Conservation (phyloP, 2,797 vertebrate genomes). For the Brachyrhaphis roseni region DNA sequence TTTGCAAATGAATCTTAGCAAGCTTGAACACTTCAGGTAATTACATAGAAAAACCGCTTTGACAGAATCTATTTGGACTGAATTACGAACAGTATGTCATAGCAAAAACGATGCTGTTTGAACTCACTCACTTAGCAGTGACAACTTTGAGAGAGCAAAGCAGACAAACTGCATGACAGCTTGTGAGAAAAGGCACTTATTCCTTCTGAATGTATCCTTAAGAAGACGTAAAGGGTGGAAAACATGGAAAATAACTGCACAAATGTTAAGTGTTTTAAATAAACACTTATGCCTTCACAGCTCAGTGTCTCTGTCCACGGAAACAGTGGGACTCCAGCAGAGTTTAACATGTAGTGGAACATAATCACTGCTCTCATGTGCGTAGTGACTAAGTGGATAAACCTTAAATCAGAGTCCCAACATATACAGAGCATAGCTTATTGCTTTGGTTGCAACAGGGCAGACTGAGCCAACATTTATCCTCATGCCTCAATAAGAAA, state of each 20-base stretch:
- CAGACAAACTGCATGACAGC: constrained; percentile 1
- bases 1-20: constrained; percentile 82
- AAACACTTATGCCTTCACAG: constrained; percentile 39
- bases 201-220: constrained; percentile 5
- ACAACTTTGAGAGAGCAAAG: constrained; percentile 5
- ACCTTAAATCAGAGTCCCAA: constrained; percentile 52
- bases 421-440: constrained; percentile 24
- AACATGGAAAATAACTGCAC: constrained; percentile 9
- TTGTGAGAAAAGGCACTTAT: constrained; percentile 21
- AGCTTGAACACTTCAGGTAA: constrained; percentile 84
- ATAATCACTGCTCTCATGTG: constrained; percentile 53
- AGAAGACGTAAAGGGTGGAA: neutral
- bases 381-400: constrained; percentile 41
- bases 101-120: constrained; percentile 61
- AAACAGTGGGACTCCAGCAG: constrained; percentile 42
- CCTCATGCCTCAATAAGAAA: constrained; percentile 15
- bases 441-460: constrained; percentile 31
- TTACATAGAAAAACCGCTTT: constrained; percentile 83
- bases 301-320: constrained; percentile 30
- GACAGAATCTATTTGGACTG: constrained; percentile 82
- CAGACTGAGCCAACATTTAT: constrained; percentile 48
- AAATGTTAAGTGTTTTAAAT: neutral
- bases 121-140: constrained; percentile 19
- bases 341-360: constrained; percentile 56
- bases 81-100: constrained; percentile 73